Evolutionary conservation across 2,888 invertebrate genomes (phyloP), one percentile per base, ranked within the genome.

Genomic region (Plebejus argus): DNA sequence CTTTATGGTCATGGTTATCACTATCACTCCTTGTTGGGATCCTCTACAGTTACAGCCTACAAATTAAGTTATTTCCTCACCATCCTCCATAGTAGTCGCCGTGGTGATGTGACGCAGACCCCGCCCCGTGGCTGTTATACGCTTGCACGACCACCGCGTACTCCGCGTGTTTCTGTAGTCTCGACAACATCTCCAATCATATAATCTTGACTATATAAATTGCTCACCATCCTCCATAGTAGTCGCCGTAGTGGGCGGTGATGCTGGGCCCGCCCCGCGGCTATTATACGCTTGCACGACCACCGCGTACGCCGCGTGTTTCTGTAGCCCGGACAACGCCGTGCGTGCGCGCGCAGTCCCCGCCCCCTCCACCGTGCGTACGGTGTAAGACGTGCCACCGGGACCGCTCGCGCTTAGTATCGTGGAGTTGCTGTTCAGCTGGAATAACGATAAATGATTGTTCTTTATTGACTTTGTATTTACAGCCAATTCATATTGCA

Each of bases 281-380:
- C 97, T 97, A 83, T 98, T 98, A 86, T 97, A 98, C 35, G 98
- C 97, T 90, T 98, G 97, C 2, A 98, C 97, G 71, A 98, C 96
- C 45, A 98, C 96, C 82, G 96, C 96, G 85, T 98, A 98, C 7
- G 96, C 95, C 1, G 97, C 96, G 87, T 96, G 97, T 89, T 97
- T 97, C 85, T 96, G 95, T 56, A 98, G 93, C 56, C 96, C 97
- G 76, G 95, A 95, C 45, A 97, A 89, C 10, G 95, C 94, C 0
- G 95, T 94, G 8, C 93, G 84, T 1, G 96, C 95, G 80, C 97
- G 96, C 0, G 96, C 96, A 79, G 95, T 96, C 81, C 97, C 97
- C 0, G 96, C 95, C n/a, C 96, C 95, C 89, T 97, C 97, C 0
- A 97, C 97, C 61, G 97, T 97, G 85, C 97, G 96, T 79, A 97